phyloP scores from a whole-genome alignment of 2,888 invertebrate species.

The Rhogogaster chlorosoma region DNA sequence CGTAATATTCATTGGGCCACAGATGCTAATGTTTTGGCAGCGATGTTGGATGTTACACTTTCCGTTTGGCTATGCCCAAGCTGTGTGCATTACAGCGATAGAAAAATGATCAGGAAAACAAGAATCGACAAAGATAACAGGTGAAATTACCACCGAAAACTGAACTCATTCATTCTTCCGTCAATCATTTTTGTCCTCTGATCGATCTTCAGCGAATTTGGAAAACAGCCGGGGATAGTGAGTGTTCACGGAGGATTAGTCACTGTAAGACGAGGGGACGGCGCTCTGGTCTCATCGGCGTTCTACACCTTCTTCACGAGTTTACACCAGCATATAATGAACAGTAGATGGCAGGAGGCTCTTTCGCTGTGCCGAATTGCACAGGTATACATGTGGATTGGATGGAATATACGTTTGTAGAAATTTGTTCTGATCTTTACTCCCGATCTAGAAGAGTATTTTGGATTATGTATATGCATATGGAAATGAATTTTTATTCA shows the following conservation, averaged over 20 bases:
- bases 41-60: slow-evolving; percentile 88
- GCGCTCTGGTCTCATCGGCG: slow-evolving; percentile 84
- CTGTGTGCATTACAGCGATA: slow-evolving; percentile 78
- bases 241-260: slow-evolving; percentile 92
- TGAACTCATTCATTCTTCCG: background rate
- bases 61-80: slow-evolving; percentile 88
- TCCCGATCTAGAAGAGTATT: background rate
- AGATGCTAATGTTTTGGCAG: slow-evolving; percentile 88
- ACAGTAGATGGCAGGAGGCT: slow-evolving; percentile 91
- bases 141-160: slow-evolving; percentile 62
- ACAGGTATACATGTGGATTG: slow-evolving; percentile 77
- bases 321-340: slow-evolving; percentile 85
- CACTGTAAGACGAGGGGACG: slow-evolving; percentile 92
- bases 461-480: background rate
- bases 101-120: slow-evolving; percentile 83
- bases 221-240: slow-evolving; percentile 90
- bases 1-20: slow-evolving; percentile 86
- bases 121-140: slow-evolving; percentile 77
- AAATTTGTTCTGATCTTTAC: background rate
- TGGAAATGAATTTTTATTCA: slow-evolving; percentile 22
- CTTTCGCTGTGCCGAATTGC: slow-evolving; percentile 87
- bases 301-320: slow-evolving; percentile 74
- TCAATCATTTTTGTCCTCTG: slow-evolving; percentile 46
- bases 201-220: slow-evolving; percentile 86
- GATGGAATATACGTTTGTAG: background rate